Evolutionary conservation across 2,888 invertebrate species (phyloP).

Genomic region (Drosophila rubida): DNA sequence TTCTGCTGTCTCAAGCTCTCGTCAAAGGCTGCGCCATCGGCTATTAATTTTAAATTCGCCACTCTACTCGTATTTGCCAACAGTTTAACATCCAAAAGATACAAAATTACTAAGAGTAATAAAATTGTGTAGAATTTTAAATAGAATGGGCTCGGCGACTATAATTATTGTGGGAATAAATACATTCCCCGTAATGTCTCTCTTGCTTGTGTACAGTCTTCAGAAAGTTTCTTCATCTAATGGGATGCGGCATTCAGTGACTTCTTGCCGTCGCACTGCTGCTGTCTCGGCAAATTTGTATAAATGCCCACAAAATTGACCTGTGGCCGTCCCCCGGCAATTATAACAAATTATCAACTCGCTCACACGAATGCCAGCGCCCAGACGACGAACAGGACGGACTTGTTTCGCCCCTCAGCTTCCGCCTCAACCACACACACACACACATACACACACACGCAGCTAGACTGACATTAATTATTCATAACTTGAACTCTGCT

Average conservation of each 20-base stretch:
- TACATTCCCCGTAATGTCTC: no score
- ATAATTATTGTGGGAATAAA: no score
- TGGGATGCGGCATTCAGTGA: constrained; percentile 62
- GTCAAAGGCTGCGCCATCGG: no score
- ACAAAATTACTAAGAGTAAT: no score
- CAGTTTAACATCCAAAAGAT: no score
- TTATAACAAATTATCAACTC: constrained; percentile 79
- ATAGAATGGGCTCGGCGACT: no score
- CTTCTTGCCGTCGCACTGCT: constrained; percentile 45
- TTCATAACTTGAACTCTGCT: constrained; percentile 70
- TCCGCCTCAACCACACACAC: constrained; percentile 29
- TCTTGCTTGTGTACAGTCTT: no score
- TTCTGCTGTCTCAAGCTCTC: no score
- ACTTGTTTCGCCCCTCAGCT: constrained; percentile 5
- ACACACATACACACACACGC: constrained; percentile 38
- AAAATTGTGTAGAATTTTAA: no score
- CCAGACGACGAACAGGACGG: constrained; percentile 7
- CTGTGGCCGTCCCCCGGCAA: constrained; percentile 75
- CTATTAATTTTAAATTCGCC: no score
- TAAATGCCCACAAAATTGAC: constrained; percentile 78
- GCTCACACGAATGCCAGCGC: constrained; percentile 62
- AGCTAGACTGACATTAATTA: constrained; percentile 70
- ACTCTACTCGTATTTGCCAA: no score
- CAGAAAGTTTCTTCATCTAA: constrained; percentile 25
- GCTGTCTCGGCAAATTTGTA: constrained; percentile 71